Evolutionary conservation across 2,113 vertebrate genomes (phyloP).

Genomic region (Puffinus mauretanicus): DNA sequence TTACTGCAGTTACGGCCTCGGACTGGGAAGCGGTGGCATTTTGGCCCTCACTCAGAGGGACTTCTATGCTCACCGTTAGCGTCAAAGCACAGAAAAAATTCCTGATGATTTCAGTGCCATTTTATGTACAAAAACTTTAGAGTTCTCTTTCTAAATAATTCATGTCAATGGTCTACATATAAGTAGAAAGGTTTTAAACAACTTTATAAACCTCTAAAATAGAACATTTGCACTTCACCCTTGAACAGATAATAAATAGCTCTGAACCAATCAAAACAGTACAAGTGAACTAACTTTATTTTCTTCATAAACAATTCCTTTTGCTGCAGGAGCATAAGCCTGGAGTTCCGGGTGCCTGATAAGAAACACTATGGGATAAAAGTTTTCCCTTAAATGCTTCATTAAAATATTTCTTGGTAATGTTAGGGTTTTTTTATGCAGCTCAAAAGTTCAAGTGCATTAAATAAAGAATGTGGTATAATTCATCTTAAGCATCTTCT

Average conservation of each 20-base stretch:
- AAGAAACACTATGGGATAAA: not conserved
- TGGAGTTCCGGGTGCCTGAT: not conserved
- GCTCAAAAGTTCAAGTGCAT: not conserved
- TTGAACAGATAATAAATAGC: not conserved
- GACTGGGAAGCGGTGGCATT: not conserved
- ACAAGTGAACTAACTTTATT: rapidly evolving
- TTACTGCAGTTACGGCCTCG: not conserved
- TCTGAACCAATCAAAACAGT: not conserved
- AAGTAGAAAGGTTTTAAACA: not conserved
- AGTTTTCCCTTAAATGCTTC: not conserved
- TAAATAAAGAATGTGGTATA: not conserved
- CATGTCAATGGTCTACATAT: rapidly evolving
- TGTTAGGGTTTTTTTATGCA: not conserved
- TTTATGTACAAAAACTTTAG: not conserved
- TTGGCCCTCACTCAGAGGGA: not conserved
- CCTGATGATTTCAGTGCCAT: not conserved
- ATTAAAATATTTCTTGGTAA: not conserved
- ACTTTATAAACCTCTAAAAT: not conserved
- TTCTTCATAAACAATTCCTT: not conserved
- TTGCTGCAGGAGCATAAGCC: not conserved
- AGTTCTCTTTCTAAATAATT: not conserved
- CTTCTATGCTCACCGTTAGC: rapidly evolving
- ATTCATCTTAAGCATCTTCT: not conserved
- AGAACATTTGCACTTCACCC: not conserved
- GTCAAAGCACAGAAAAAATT: not conserved